phyloP scores from a whole-genome alignment of 2,797 vertebrate species.

The Rousettus madagascariensis region DNA sequence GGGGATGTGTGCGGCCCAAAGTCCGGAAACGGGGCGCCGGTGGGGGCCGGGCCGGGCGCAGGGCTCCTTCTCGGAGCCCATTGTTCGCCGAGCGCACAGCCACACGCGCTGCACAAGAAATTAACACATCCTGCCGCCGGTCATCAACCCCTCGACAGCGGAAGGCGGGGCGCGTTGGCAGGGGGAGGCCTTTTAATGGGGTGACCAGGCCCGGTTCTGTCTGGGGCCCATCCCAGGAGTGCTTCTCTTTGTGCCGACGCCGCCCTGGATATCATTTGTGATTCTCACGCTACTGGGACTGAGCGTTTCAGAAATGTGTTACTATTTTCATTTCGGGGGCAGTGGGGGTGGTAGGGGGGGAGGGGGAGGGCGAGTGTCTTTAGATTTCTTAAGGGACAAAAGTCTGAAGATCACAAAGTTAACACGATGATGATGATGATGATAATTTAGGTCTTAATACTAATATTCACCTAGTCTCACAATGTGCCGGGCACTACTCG shows the following conservation, averaged over 20 bases:
- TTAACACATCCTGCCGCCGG: constrained; percentile 83
- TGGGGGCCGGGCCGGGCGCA: constrained; percentile 80
- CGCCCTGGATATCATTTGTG: neutral
- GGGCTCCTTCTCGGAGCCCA: constrained; percentile 74
- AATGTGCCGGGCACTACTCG: neutral
- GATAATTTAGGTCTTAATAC: neutral
- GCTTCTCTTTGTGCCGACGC: neutral
- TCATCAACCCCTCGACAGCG: too few relatives aligned
- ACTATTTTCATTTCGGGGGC: neutral
- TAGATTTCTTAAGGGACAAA: neutral
- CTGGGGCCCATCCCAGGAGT: neutral
- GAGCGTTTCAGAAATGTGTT: neutral
- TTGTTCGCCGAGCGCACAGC: constrained; percentile 81
- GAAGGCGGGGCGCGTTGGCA: too few relatives aligned
- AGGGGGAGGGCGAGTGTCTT: neutral
- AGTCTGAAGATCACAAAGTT: neutral
- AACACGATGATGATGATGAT: too few relatives aligned
- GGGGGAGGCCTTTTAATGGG: constrained; percentile 66
- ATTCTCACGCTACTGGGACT: neutral
- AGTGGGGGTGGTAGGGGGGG: too few relatives aligned
- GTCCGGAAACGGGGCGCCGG: constrained; percentile 85
- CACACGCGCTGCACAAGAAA: constrained; percentile 57
- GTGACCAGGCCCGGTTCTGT: constrained; percentile 54
- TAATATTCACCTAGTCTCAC: neutral
- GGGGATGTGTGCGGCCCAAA: constrained; percentile 86